These are phyloP conservation scores for Mimas tiliae DNA, from an alignment of 2,888 invertebrate genomes.

Conservation along the genomic window DNA sequence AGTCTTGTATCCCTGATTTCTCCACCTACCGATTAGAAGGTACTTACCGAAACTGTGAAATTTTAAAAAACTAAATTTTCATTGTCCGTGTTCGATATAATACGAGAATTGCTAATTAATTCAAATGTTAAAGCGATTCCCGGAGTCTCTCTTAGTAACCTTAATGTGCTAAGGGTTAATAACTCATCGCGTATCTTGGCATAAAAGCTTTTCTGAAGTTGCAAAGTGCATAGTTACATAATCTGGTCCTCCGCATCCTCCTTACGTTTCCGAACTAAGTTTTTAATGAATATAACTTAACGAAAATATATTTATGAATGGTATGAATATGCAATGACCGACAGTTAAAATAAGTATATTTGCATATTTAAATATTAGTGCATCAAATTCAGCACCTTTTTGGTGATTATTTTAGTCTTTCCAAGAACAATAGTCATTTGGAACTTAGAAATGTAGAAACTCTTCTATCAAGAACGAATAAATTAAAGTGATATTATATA, in stretches of 20 bases:
- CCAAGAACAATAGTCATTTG: too few species aligned
- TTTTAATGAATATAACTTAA: constrained; percentile 9
- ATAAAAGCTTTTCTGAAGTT: constrained; percentile 21
- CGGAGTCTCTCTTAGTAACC: neutral
- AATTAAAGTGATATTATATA: too few species aligned
- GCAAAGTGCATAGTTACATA: constrained; percentile 23
- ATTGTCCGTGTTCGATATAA: neutral
- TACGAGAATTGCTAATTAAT: constrained; percentile 7
- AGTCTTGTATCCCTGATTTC: too few species aligned
- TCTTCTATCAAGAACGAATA: too few species aligned
- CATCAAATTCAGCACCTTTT: too few species aligned
- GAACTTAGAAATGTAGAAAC: too few species aligned
- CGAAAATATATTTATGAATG: neutral
- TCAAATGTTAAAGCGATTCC: constrained; percentile 5
- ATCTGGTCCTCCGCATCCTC: constrained; percentile 9
- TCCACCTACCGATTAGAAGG: too few species aligned
- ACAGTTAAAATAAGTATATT: neutral
- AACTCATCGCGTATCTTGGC: constrained; percentile 20
- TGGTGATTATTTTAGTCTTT: too few species aligned
- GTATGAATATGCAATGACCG: neutral
- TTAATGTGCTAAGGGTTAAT: constrained; percentile 18
- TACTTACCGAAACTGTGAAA: too few species aligned
- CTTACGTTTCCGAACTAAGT: constrained; percentile 2
- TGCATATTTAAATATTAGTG: too few species aligned
- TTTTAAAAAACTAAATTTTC: neutral